Conservation (phyloP, 2,797 vertebrate genomes). For the Gadopsis marmoratus region DNA sequence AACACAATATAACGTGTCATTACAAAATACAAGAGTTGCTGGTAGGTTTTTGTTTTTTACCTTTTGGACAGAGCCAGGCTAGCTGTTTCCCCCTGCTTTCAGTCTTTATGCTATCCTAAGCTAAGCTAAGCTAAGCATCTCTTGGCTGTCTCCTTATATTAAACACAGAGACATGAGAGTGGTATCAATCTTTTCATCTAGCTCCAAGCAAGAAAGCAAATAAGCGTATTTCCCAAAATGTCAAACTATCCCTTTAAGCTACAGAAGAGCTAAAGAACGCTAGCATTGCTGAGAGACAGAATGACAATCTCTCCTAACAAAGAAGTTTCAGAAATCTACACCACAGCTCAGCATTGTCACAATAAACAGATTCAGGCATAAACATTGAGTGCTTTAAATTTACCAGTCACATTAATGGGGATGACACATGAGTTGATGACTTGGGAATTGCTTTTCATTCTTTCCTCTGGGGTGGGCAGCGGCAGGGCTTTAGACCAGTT, state of each 20-base stretch:
- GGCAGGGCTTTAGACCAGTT: conserved; percentile 98
- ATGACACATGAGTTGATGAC: conserved; percentile 96
- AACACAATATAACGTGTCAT: background rate
- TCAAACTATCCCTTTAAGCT: background rate
- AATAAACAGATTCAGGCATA: conserved; percentile 17
- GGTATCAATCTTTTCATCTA: background rate
- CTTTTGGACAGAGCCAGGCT: background rate
- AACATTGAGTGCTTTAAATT: conserved; percentile 52
- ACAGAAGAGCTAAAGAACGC: background rate
- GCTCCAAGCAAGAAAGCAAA: background rate
- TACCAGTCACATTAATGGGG: conserved; percentile 99
- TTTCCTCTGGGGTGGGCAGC: conserved; percentile 97
- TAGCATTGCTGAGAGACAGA: background rate
- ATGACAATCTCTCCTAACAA: background rate
- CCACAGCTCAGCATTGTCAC: background rate
- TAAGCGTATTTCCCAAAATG: background rate
- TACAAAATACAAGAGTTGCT: background rate
- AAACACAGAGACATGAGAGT: background rate
- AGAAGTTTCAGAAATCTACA: background rate
- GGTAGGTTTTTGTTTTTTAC: background rate
- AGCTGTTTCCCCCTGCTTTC: background rate
- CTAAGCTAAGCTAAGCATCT: background rate
- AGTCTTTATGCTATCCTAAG: background rate
- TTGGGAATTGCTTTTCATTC: conserved; percentile 96
- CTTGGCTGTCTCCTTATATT: background rate